Evolutionary conservation across 2,113 vertebrate species (phyloP), one percentile per base, ranked within the genome.

Genomic region (Ahaetulla prasina): DNA sequence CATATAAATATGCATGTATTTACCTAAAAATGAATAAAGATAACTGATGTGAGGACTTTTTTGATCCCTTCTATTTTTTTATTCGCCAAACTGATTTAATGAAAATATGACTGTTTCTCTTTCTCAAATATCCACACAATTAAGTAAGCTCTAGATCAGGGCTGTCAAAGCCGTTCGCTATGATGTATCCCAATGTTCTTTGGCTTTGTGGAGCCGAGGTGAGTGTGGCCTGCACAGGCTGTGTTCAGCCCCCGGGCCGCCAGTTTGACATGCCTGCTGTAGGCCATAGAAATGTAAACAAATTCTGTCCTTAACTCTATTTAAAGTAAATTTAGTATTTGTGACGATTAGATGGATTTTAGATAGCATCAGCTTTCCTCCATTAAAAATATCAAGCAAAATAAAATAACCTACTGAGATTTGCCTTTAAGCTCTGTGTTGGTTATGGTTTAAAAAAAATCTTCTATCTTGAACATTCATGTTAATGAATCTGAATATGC

Each of bases 201-300:
- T 16, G 52, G 14, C 52, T 53, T 53, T 53, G 52, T 1, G 16
- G 52, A 53, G 16, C 16, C 16, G 4, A 53, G 16, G 52, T 53
- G 52, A 12, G 16, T 18, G 4, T 53, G 52, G 52, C 52, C 16
- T 53, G 52, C 3, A 3, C 52, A 53, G 52, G 52, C 52, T 53
- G 52, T 18, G 14, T 53, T 16, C 16, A 53, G 3, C 14, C 52
- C 52, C 0, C 0, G 3, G 52, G 16, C 4, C 1, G 3, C 52
- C 52, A 53, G 55, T 25, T 57, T 25, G 55, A 25, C 55, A 57
- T 2, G 2, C 23, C 8, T 25, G 55, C 55, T 63, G 0, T 63
- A 80, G 6, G 18, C 18, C 35, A 80, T 39, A 80, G 35, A 39
- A 80, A 80, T 80, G 74, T 68, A 22, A 80, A 43, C 12, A 8